Evolutionary conservation across 2,888 invertebrate genomes (phyloP), one percentile per base, ranked within the genome.

Genomic region (Galerucella pusilla): DNA sequence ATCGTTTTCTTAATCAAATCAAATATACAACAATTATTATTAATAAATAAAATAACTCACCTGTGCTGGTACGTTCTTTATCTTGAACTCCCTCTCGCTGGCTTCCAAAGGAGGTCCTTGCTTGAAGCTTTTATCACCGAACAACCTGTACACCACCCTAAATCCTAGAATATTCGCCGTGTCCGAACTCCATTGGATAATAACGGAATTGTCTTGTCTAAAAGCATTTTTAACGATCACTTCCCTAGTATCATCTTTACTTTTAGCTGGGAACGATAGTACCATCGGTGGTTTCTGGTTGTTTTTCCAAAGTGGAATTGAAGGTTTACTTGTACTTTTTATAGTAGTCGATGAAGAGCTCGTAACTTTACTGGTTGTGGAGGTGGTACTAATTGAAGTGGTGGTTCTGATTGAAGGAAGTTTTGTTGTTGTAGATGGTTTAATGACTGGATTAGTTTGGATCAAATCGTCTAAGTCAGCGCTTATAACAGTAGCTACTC

Each of bases 101-200:
- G 96, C 93, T 87, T 96, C 96, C 74, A 97, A 88, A 1, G 96
- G 96, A 16, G 96, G 96, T 6, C 96, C 96, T 86, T 96, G 95
- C 83, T 96, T 96, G 88, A 97, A 97, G 81, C 91, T 94, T 85
- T 94, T 94, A 83, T 96, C 96, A 5, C 97, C 97, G 84, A 97
- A 97, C 60, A 97, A 89, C 72, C 97, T 90, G 86, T 97, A 97
- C 28, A 96, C 94, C 12, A 97, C 96, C 75, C 96, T 91, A 86
- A 96, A 97, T 68, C 96, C 96, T n/a, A 96, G 90, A 83, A 95
- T 94, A 85, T 95, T 96, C 0, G 94, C 92, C 12, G 94, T 94
- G 83, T 96, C 94, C 1, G 96, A 96, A 84, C 96, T 96, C 97
- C 97, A 97, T 84, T 96, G 95, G 80, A 97, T 95, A 82, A 96